Evolutionary conservation across 2,888 invertebrate species (phyloP), one percentile per base, ranked within the genome.

Genomic region (Iphiclides podalirius): DNA sequence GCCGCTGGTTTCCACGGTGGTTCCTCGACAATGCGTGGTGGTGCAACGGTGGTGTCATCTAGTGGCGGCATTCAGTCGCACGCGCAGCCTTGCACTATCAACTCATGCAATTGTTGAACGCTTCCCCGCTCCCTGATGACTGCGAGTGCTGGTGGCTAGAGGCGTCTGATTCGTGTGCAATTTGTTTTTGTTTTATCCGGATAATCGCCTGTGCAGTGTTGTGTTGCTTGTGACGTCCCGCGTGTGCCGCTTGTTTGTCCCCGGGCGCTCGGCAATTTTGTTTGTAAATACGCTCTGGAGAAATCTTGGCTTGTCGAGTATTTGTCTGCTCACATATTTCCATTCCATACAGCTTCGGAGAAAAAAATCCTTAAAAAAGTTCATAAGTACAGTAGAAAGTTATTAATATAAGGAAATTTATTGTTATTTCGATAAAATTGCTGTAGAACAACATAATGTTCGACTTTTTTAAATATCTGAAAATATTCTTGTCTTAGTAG

Each of bases 1-100:
- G 70, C 72, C 63, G 64, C 64, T 65, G 69, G 80, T 82, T 87
- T 80, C 84, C 84, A 85, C 86, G 84, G 79, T 73, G 63, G 65
- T 41, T 78, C 73, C 73, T 78, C 70, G 77, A 85, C 85, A 86
- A 82, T 84, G 80, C 70, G 69, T 72, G 71, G 74, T 80, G 80
- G 81, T 84, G 86, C 78, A 85, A 85, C 81, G 75, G 76, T 74
- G 77, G 67, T 63, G 67, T 59, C 64, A 64, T 62, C 66, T 64
- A 66, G 64, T 60, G 64, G 62, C 65, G 64, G 64, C 69, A 44
- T 59, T 79, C 80, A 83, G 79, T 83, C 78, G 73, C 67, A 71
- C 77, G 78, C 82, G 82, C 67, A 69, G 72, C 70, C 70, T 76
- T 74, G 78, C 67, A 71, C 77, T 75, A 83, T 75, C 75, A 74